Conservation (phyloP, 2,888 invertebrate genomes). For the Acleris literana region DNA sequence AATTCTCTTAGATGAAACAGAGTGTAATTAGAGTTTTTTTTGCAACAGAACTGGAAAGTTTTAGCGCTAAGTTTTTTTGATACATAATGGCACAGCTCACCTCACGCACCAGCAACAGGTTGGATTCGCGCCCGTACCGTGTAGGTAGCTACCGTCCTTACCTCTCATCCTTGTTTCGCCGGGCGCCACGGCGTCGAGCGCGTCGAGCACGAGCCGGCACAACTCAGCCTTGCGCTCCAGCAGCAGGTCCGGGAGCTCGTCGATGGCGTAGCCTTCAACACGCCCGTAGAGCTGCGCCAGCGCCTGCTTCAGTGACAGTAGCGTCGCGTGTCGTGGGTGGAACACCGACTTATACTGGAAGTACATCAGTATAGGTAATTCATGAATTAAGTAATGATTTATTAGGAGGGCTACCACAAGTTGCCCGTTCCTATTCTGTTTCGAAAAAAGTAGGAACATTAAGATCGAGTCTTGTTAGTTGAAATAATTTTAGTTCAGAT, state of each 20-base stretch:
- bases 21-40: no score
- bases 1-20: no score
- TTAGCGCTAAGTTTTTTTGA: no score
- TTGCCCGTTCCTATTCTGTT: no score
- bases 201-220: constrained; percentile 86
- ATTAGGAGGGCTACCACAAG: no score
- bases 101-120: constrained; percentile 89
- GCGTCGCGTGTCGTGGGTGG: constrained; percentile 90
- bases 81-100: constrained; percentile 74
- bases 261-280: constrained; percentile 87
- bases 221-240: constrained; percentile 90
- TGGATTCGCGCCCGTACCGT: constrained; percentile 90
- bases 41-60: no score
- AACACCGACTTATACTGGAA: constrained; percentile 86
- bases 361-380: no score
- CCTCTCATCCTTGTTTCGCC: constrained; percentile 91
- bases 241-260: constrained; percentile 88
- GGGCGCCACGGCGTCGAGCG: constrained; percentile 89
- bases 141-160: constrained; percentile 45
- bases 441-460: no score
- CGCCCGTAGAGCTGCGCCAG: constrained; percentile 91
- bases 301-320: constrained; percentile 86
- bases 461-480: no score
- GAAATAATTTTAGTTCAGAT: no score
- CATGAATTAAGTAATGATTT: no score